Evolutionary conservation across 2,113 vertebrate genomes (phyloP), one percentile per base, ranked within the genome.

Genomic region (Nanorana parkeri): DNA sequence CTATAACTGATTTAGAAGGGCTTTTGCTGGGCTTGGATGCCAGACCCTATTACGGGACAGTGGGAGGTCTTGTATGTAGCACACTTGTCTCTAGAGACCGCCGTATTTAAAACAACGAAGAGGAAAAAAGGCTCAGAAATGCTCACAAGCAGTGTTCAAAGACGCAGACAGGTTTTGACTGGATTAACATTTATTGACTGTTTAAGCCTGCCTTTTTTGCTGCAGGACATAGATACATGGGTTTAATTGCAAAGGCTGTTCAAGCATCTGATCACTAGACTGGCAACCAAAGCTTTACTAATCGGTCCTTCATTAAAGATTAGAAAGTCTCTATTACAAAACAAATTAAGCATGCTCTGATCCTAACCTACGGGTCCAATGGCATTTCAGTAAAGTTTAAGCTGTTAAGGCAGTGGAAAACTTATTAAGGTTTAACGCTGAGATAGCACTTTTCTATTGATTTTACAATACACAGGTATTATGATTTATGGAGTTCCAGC

Each of bases 381-480:
- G 90, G 95, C 92, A 93, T 97, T 94, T 95, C 92, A 85, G 94
- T 90, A 93, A 98, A 98, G 96, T 98, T 98, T 95, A 97, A 97
- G 94, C 95, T 92, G 94, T 96, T 96, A 96, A 94, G 94, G 91
- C 93, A 88, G 93, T 92, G 95, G 69, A 94, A 75, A 97, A 99
- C 95, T 96, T 97, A 96, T 97, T 97, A 98, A 94, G 94, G 94
- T 92, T 95, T 96, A 94, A 95, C 89, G 96, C 96, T 99, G 97
- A 99, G 96, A 92, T 96, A 96, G 98, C 97, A 97, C 94, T 98
- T 98, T 95, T 94, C 92, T 98, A 99, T 99, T 97, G 98, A 99
- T 99, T 99, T 99, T 99, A 97, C 96, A 96, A 99, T 98, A 97
- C 96, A 94, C 94, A 97, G 96, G 96, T 99, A 99, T 99, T 97